phyloP scores from a whole-genome alignment of 2,888 invertebrate genomes.

The Chrysomela aeneicollis region DNA sequence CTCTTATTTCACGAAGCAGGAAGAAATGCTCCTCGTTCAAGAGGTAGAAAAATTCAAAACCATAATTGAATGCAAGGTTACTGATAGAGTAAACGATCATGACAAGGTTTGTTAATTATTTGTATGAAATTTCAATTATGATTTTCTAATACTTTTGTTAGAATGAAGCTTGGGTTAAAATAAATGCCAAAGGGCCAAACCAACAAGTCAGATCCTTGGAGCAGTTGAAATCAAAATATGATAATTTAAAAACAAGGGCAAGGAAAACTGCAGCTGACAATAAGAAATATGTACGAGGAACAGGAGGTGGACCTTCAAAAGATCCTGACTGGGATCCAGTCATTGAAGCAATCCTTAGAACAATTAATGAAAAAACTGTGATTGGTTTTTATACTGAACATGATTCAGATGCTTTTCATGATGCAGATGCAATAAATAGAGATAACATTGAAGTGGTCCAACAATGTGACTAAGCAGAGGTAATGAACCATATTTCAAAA shows the following conservation, averaged over 20 bases:
- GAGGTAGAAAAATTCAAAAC: not conserved
- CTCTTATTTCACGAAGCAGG: not conserved
- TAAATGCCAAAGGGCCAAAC: constrained; percentile 1
- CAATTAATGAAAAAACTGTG: constrained; percentile 6
- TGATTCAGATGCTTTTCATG: not conserved
- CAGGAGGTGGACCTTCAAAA: constrained; percentile 6
- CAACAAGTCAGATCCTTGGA: not conserved
- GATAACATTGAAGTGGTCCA: not conserved
- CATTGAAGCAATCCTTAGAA: not conserved
- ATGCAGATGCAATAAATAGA: not conserved
- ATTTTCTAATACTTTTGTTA: not conserved
- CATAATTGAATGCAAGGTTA: constrained; percentile 1
- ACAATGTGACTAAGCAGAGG: no score
- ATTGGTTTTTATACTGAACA: not conserved
- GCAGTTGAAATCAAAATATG: constrained; percentile 3
- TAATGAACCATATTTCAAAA: no score
- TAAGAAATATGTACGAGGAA: not conserved
- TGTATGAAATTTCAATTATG: not conserved
- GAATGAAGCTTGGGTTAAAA: not conserved
- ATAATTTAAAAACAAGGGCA: constrained; percentile 2
- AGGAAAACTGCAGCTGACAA: not conserved
- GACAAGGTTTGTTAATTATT: constrained; percentile 7
- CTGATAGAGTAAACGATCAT: not conserved
- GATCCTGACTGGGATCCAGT: constrained; percentile 9
- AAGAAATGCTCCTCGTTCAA: constrained; percentile 1